Base-by-base conservation (phyloP, 1,140 invertebrate genomes). In the Nymphalis io region DNA sequence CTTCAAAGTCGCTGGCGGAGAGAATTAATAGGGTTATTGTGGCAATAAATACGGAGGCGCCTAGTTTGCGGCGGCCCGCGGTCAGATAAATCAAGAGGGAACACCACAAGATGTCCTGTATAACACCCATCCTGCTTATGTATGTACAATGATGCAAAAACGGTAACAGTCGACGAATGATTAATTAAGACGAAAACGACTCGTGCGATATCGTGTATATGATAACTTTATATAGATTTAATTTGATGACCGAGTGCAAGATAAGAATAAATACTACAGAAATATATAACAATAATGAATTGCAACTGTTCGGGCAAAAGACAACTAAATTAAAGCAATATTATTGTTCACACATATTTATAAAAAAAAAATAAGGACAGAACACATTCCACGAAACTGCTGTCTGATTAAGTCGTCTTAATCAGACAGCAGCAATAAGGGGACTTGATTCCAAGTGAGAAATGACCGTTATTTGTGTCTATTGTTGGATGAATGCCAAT, bases 21-120 rank as follows among this genome's bases (percentile, higher is more conserved):
- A 81, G 86, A 89, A 91, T 91, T 91, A 91, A 89, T 91, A 81
- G 87, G 84, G 86, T 88, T 91, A 89, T 89, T 83, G 83, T 77
- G 79, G 88, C 85, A 85, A 91, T 91, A 91, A 91, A 91, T 89
- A 91, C 82, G 75, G 70, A 82, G 79, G 81, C 82, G 86, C 79
- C 81, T 87, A 84, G 86, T 85, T 87, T 88, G 83, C 74, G 88
- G 87, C 66, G 68, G 74, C 67, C 70, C 73, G 81, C 71, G 88
- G 87, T 86, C 80, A 82, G 82, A 87, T 89, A 89, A 88, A 90
- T 90, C 88, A 90, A 83, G 83, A 72, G 80, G 82, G 79, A 68
- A 69, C 68, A 75, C 85, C 85, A 73, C 85, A 87, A 88, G 86
- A 86, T 86, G 86, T 85, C 84, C 84, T 76, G 82, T 73, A 76